Conservation (phyloP, 2,797 vertebrate genomes). For the Cetoscarus ocellatus region DNA sequence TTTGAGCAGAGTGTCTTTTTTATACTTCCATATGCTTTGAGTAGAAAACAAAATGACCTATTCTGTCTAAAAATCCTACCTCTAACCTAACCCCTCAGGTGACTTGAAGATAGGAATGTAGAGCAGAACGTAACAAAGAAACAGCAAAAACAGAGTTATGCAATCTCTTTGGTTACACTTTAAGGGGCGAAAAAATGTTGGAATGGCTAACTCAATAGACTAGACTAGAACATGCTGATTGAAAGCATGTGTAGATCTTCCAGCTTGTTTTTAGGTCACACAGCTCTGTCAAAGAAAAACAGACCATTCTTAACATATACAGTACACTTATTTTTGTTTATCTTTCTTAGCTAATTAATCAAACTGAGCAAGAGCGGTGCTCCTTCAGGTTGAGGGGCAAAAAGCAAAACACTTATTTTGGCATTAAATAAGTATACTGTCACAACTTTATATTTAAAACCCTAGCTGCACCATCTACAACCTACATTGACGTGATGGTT, state of each 20-base stretch:
- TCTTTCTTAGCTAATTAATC: not conserved
- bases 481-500: slow-evolving; percentile 4
- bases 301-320: not conserved
- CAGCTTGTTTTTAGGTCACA: slow-evolving; percentile 20
- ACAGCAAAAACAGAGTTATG: slow-evolving; percentile 19
- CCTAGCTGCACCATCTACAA: slow-evolving; percentile 1
- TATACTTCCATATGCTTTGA: not conserved
- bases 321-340: not conserved
- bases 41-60: not conserved
- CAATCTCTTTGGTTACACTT: slow-evolving; percentile 32
- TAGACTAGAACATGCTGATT: slow-evolving; percentile 38
- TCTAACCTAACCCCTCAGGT: not conserved
- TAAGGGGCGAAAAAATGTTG: slow-evolving; percentile 5
- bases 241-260: slow-evolving; percentile 53
- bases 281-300: slow-evolving; percentile 14
- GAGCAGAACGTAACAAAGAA: not conserved
- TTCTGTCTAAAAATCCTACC: not conserved
- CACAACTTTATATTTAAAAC: slow-evolving; percentile 13
- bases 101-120: slow-evolving; percentile 1
- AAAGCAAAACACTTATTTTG: not conserved
- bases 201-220: slow-evolving; percentile 6
- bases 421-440: not conserved
- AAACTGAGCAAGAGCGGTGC: not conserved
- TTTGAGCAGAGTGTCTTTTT: slow-evolving; percentile 23
- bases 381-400: no score